Base-by-base conservation (phyloP, 2,113 vertebrate genomes). In the Alces alces region DNA sequence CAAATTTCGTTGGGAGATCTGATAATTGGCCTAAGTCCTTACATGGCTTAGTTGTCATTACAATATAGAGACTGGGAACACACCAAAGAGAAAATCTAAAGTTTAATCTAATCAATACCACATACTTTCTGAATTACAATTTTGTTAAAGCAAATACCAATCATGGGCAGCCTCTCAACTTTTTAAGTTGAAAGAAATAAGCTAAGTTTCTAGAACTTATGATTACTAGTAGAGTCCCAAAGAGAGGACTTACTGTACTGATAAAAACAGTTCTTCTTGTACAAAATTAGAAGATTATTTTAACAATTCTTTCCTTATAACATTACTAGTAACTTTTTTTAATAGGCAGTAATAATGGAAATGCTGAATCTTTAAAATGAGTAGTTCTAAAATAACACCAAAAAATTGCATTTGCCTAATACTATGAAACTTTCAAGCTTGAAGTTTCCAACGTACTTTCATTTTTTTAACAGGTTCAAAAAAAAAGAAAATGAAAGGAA, bases 371-470 rank as follows among this genome's bases (percentile, higher is more conserved):
- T 79, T 96, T 97, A 87, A 94, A 92, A 92, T 52, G 28, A 97
- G 19, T 21, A 91, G 85, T 55, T 93, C 80, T 90, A 94, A 97
- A 96, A 79, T 83, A 7, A 96, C 25, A 95, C 19, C 52, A 36
- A n/a, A 70, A 93, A 95, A 93, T 76, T 96, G 47, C 73, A 96
- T 96, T 90, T 97, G 61, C 66, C 79, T 92, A 89, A 52, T 33
- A 95, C 55, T 78, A 28, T 86, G 66, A 93, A 96, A 97, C 50
- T 84, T 93, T 85, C 52, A 96, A 84, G 30, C 61, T 96, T 96
- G 47, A 96, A 93, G 89, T 97, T 96, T 93, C 91, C 36, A 86
- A 58, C 0, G 7, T 54, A 95, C 19, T 94, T 97, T 91, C 87
- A 85, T 84, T 95, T 93, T 96, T 95, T 84, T 27, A 61, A 94